These are phyloP conservation scores for Lates calcarifer DNA, from an alignment of 2,113 vertebrate species.

Conservation along the genomic window DNA sequence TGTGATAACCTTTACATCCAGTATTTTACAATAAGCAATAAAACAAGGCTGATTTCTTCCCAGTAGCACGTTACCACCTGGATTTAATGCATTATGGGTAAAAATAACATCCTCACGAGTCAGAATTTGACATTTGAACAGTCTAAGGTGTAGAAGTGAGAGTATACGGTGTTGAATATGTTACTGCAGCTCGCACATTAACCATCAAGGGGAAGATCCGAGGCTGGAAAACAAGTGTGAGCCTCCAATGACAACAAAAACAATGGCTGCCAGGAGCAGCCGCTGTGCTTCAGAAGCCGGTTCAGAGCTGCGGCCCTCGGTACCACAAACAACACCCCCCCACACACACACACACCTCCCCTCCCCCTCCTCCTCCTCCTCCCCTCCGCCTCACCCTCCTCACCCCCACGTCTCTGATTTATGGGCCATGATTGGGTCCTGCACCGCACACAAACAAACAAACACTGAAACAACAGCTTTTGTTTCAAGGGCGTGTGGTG, in stretches of 20 bases:
- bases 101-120: no score
- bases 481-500: slow-evolving; percentile 85
- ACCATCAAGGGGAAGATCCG: slow-evolving; percentile 21
- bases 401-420: slow-evolving; percentile 16
- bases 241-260: slow-evolving; percentile 81
- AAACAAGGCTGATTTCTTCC: no score
- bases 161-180: neutral
- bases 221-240: slow-evolving; percentile 48
- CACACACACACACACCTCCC: neutral
- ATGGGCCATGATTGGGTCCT: slow-evolving; percentile 26
- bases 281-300: slow-evolving; percentile 37
- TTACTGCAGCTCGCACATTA: neutral
- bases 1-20: neutral
- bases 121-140: no score
- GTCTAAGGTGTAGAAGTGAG: no score
- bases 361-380: neutral
- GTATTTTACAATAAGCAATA: no score
- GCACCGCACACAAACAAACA: slow-evolving; percentile 64
- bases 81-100: no score
- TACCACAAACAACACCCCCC: neutral
- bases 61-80: no score
- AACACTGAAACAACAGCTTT: slow-evolving; percentile 76
- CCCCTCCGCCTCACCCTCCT: neutral
- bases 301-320: slow-evolving; percentile 38
- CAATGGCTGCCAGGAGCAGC: slow-evolving; percentile 77